Evolutionary conservation across 2,113 vertebrate genomes (phyloP).

Genomic region (Elanoides forficatus): DNA sequence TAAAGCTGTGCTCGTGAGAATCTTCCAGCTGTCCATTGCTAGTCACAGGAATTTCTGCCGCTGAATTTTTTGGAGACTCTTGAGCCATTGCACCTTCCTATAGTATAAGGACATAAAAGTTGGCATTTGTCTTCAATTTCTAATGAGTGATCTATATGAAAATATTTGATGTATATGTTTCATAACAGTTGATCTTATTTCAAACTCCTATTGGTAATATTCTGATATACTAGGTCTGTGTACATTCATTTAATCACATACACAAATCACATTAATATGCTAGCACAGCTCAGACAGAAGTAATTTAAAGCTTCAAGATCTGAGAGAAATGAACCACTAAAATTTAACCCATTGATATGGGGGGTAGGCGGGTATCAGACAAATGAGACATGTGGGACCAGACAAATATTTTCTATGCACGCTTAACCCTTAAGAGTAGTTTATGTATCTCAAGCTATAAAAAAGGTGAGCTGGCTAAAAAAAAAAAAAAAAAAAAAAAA

Average conservation of each 20-base stretch:
- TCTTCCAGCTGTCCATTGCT: conserved; percentile 91
- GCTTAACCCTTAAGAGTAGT: background rate
- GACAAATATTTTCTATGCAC: background rate
- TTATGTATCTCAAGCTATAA: background rate
- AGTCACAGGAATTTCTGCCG: conserved; percentile 93
- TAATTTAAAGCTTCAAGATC: background rate
- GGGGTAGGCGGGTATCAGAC: background rate
- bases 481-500: background rate
- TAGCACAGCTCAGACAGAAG: background rate
- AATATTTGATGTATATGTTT: background rate
- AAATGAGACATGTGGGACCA: background rate
- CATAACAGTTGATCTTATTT: background rate
- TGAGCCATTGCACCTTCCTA: conserved; percentile 86
- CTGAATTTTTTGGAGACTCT: conserved; percentile 86
- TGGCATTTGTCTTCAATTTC: background rate
- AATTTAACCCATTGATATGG: background rate
- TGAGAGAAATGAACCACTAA: background rate
- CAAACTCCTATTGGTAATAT: background rate
- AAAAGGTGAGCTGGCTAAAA: background rate
- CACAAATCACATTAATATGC: background rate
- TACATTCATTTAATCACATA: background rate
- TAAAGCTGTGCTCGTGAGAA: conserved; percentile 79
- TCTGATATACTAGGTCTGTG: background rate
- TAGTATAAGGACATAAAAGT: background rate
- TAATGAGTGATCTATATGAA: background rate